These are phyloP conservation scores for Clarias pachynema DNA, from an alignment of 2,797 vertebrate species.

Conservation along the genomic window DNA sequence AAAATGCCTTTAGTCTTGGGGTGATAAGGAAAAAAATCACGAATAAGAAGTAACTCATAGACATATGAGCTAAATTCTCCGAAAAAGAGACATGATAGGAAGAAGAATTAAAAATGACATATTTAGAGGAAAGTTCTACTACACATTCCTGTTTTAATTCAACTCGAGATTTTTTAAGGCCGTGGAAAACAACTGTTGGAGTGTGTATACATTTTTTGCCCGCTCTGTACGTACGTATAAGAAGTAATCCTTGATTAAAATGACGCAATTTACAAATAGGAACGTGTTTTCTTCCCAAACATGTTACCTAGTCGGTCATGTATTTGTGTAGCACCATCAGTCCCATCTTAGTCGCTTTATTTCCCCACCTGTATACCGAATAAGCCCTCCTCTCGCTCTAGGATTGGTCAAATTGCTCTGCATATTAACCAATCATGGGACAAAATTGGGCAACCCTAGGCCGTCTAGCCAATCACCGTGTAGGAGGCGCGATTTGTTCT, in stretches of 20 bases:
- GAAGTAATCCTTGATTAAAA: neutral
- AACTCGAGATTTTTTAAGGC: too few relatives aligned
- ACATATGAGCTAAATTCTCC: neutral
- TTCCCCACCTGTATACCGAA: neutral
- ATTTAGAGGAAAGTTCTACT: neutral
- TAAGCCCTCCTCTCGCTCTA: neutral
- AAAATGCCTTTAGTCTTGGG: neutral
- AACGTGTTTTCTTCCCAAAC: neutral
- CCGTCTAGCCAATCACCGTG: neutral
- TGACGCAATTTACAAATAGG: constrained; percentile 8
- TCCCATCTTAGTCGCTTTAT: constrained; percentile 56
- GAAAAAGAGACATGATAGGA: too few relatives aligned
- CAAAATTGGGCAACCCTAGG: neutral
- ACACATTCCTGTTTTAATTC: too few relatives aligned
- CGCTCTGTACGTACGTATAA: too few relatives aligned
- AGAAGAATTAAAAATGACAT: neutral
- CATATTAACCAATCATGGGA: neutral
- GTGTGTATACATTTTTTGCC: too few relatives aligned
- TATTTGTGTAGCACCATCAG: constrained; percentile 68
- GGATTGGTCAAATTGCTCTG: neutral
- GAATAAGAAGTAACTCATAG: neutral
- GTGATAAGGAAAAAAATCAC: neutral
- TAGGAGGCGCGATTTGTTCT: neutral
- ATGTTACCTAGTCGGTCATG: constrained; percentile 58
- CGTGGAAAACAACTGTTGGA: too few relatives aligned